phyloP scores from a whole-genome alignment of 2,797 vertebrate genomes.

The Onychomys arenicola region DNA sequence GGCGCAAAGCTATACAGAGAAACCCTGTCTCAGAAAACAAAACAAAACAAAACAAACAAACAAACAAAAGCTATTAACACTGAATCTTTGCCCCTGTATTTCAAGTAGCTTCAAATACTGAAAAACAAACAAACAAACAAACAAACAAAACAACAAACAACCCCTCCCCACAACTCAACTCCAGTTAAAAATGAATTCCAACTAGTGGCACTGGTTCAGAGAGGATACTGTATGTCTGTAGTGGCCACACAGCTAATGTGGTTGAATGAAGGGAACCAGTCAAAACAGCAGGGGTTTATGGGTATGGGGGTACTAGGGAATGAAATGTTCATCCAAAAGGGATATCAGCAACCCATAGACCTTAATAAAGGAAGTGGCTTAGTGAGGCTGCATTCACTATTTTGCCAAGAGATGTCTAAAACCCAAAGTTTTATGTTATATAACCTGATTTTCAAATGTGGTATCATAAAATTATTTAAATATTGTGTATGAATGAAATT shows the following conservation, averaged over 20 bases:
- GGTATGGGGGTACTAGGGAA: neutral
- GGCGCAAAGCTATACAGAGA: too few species aligned
- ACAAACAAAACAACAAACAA: neutral
- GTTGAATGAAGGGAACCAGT: neutral
- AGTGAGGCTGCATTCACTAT: neutral
- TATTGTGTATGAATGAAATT: neutral
- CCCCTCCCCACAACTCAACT: neutral
- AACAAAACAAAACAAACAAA: too few species aligned
- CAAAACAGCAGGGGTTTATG: neutral
- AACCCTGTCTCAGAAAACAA: too few species aligned
- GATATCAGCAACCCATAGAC: neutral
- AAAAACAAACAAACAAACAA: neutral
- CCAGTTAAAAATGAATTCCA: neutral
- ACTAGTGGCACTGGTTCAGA: neutral
- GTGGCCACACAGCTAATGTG: neutral
- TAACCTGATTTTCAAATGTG: conserved; percentile 46
- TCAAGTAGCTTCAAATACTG: conserved; percentile 62
- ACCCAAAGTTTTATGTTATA: conserved; percentile 34
- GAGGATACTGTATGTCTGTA: neutral
- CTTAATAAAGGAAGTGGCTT: neutral
- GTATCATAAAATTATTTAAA: neutral
- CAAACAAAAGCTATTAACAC: conserved; percentile 27
- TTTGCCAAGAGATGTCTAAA: conserved; percentile 56
- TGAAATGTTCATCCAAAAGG: neutral
- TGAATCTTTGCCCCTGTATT: conserved; percentile 45